These are phyloP conservation scores for Creontiades dilutus DNA, from an alignment of 2,888 invertebrate genomes.

Conservation along the genomic window DNA sequence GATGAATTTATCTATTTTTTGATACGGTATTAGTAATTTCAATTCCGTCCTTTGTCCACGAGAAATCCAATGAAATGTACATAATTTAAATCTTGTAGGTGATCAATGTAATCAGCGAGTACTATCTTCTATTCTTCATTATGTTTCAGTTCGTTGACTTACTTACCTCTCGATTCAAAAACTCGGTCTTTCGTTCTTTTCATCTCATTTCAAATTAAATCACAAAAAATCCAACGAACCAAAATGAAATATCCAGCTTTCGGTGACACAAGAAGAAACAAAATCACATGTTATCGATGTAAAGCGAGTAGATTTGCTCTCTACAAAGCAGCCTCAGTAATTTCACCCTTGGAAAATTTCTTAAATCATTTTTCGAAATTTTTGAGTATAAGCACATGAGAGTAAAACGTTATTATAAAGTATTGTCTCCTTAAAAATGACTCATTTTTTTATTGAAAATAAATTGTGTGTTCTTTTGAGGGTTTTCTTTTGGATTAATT, in stretches of 20 bases:
- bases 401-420: slow-evolving; percentile 8
- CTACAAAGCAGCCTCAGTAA: not conserved
- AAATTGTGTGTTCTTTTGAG: too few species aligned
- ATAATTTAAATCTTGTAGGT: too few species aligned
- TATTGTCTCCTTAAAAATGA: slow-evolving; percentile 4
- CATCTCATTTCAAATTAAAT: not conserved
- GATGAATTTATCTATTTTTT: too few species aligned
- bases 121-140: too few species aligned
- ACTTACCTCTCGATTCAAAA: not conserved
- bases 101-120: too few species aligned
- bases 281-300: slow-evolving; percentile 10
- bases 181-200: not conserved
- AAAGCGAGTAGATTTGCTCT: not conserved
- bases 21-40: too few species aligned
- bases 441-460: not conserved
- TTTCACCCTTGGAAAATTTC: not conserved
- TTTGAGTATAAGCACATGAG: not conserved
- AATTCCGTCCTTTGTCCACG: too few species aligned
- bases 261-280: not conserved
- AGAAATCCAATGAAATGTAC: too few species aligned
- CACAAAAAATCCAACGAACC: not conserved
- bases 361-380: not conserved
- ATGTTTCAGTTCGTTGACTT: not conserved
- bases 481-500: too few species aligned
- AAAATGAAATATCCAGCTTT: slow-evolving; percentile 15